phyloP scores from a whole-genome alignment of 2,797 vertebrate species.

The Danio aesculapii region DNA sequence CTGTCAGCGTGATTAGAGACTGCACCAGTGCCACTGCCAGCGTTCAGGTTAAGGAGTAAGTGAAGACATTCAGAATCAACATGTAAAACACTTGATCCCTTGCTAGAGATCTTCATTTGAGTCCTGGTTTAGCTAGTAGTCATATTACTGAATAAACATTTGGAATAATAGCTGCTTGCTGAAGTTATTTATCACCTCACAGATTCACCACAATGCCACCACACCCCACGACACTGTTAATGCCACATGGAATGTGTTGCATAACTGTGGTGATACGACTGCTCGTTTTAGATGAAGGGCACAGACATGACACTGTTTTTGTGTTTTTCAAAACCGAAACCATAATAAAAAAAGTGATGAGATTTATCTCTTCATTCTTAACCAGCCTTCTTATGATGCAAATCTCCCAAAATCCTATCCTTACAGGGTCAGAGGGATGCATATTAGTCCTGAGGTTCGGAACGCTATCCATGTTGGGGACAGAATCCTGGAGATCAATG shows the following conservation, averaged over 20 bases:
- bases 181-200: slow-evolving; percentile 17
- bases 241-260: slow-evolving; percentile 50
- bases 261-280: slow-evolving; percentile 59
- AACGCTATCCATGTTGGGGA: slow-evolving; percentile 95
- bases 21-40: slow-evolving; percentile 83
- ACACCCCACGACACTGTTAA: slow-evolving; percentile 24
- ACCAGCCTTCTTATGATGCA: background rate
- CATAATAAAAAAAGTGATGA: background rate
- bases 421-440: slow-evolving; percentile 90
- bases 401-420: slow-evolving; percentile 35
- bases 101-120: background rate
- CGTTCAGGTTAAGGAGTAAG: slow-evolving; percentile 96
- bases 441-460: slow-evolving; percentile 92
- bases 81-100: background rate
- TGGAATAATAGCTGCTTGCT: background rate
- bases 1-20: slow-evolving; percentile 86
- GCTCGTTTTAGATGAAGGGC: background rate
- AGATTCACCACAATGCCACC: slow-evolving; percentile 13
- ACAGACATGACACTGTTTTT: background rate
- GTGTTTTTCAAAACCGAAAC: background rate
- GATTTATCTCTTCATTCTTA: background rate
- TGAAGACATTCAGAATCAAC: slow-evolving; percentile 56
- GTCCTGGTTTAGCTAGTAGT: background rate
- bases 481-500: slow-evolving; percentile 96
- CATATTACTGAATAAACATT: background rate